A percentile compares a stretch with the other conserved stretches of the same genome.
Evolutionary conservation across 2,113 vertebrate species (phyloP).

Genomic region (Tichodroma muraria): DNA sequence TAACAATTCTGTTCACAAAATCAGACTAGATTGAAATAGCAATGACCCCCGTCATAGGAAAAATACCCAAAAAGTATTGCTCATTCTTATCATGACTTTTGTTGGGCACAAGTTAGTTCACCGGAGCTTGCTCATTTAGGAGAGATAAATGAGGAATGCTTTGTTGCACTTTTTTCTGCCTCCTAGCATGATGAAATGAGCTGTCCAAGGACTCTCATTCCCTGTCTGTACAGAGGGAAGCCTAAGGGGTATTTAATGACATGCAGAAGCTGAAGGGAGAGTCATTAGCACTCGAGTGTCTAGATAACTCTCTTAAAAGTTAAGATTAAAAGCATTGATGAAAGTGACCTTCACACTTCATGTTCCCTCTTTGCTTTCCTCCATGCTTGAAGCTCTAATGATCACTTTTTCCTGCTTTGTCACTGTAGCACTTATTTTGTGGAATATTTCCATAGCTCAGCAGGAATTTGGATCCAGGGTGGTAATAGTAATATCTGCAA

Average conservation of each 20-base stretch:
- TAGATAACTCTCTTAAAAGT: not conserved
- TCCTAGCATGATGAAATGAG: not conserved
- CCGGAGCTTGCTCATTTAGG: not conserved
- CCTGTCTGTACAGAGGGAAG: not conserved
- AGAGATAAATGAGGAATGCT: not conserved
- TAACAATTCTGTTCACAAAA: not conserved
- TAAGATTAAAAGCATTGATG: conserved; percentile 4
- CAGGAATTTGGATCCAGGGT: not conserved
- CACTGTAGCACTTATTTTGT: not conserved
- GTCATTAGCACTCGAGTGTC: not conserved
- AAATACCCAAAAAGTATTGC: not conserved
- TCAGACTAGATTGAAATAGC: not conserved
- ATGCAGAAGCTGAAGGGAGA: not conserved
- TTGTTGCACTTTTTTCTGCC: not conserved
- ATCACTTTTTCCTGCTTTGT: not conserved
- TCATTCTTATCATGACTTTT: not conserved
- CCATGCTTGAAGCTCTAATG: not conserved
- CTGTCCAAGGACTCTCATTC: not conserved
- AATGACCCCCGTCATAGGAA: rapidly evolving
- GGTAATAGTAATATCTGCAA: not conserved
- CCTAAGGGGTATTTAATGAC: not conserved
- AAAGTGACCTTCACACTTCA: not conserved
- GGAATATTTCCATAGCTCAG: not conserved
- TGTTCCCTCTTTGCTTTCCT: not conserved
- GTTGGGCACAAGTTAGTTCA: not conserved